phyloP scores from a whole-genome alignment of 2,888 invertebrate genomes.

The Tetragonisca angustula region DNA sequence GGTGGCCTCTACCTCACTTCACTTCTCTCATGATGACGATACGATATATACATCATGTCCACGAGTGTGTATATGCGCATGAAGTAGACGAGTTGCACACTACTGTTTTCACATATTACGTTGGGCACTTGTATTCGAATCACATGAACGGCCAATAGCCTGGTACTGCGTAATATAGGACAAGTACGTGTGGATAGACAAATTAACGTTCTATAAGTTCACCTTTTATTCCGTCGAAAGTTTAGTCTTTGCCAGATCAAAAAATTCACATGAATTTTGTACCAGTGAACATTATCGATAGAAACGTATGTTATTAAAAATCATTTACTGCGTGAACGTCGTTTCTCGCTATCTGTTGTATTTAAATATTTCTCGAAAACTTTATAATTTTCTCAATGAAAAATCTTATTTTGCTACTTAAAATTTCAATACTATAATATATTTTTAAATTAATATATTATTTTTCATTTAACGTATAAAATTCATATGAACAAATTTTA shows the following conservation, averaged over 20 bases:
- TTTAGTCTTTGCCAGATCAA: constrained; percentile 13
- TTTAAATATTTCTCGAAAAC: not conserved
- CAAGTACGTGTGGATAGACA: constrained; percentile 50
- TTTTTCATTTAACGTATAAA: no score
- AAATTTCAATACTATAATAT: not conserved
- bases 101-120: constrained; percentile 13
- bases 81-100: constrained; percentile 20
- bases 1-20: constrained; percentile 88
- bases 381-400: not conserved
- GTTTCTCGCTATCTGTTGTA: not conserved
- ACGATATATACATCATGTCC: constrained; percentile 70
- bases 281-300: not conserved
- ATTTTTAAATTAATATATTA: not conserved
- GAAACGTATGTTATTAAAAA: not conserved
- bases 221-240: constrained; percentile 32
- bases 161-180: constrained; percentile 68
- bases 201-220: constrained; percentile 32
- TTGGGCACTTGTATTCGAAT: constrained; percentile 41
- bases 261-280: not conserved
- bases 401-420: not conserved
- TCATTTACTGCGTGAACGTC: not conserved
- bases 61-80: constrained; percentile 29
- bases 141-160: constrained; percentile 45
- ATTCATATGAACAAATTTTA: not conserved
- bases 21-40: constrained; percentile 77